A percentile compares a stretch with the other conserved stretches of the same genome.
Conservation (phyloP, 1,140 invertebrate species). For the Brachionus plicatilis region DNA sequence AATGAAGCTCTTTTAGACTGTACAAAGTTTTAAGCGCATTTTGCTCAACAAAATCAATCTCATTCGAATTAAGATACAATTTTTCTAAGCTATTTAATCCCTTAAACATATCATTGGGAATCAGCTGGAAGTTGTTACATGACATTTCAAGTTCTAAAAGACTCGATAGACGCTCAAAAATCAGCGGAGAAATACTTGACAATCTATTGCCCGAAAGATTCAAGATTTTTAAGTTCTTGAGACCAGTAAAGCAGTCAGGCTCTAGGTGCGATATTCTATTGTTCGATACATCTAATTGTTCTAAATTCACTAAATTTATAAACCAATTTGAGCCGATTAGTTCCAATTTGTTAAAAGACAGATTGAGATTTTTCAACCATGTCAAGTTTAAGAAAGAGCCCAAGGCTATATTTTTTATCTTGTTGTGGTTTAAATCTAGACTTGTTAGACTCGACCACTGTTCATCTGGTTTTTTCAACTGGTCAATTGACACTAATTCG, state of each 20-base stretch:
- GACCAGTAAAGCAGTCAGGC: background rate
- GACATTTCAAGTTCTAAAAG: background rate
- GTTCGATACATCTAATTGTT: background rate
- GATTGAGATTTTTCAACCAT: background rate
- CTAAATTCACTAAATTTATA: background rate
- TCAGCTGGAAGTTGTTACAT: background rate
- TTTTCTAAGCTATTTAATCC: background rate
- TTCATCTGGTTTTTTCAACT: background rate
- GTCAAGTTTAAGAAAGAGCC: background rate
- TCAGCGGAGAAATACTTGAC: background rate
- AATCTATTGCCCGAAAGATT: background rate
- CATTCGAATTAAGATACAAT: conserved; percentile 10
- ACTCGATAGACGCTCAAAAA: background rate
- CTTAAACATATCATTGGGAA: background rate
- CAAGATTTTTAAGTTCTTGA: background rate
- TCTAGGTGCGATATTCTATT: background rate
- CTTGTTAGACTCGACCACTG: background rate
- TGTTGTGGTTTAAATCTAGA: background rate
- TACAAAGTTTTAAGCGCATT: background rate
- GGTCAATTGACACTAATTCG: background rate
- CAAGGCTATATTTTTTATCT: background rate
- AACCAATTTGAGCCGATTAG: background rate
- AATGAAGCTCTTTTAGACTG: background rate
- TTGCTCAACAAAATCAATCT: background rate
- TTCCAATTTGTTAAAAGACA: conserved; percentile 7